Evolutionary conservation across 2,888 invertebrate species (phyloP).

Genomic region (Torymus tubicola): DNA sequence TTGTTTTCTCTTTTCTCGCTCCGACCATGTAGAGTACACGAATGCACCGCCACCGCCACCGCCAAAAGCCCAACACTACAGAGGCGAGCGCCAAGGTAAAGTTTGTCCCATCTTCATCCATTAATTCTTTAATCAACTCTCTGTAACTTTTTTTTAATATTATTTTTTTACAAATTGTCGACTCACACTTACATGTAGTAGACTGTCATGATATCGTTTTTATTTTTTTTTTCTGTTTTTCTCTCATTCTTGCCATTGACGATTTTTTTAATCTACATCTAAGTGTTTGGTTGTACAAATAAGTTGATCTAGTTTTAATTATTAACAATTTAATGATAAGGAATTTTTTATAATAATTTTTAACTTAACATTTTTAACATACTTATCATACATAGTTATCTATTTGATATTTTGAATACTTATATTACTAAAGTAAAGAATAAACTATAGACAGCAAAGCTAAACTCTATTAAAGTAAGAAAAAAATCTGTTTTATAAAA

Average conservation of each 20-base stretch:
- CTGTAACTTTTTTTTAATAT: slow-evolving; percentile 48
- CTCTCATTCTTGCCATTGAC: not conserved
- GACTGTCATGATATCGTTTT: slow-evolving; percentile 9
- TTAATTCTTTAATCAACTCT: slow-evolving; percentile 53
- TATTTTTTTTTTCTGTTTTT: slow-evolving; percentile 25
- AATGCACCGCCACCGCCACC: slow-evolving; percentile 75
- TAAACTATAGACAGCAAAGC: no score
- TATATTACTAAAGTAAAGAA: no score
- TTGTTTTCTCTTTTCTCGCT: slow-evolving; percentile 52
- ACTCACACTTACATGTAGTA: slow-evolving; percentile 26
- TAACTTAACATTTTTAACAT: not conserved
- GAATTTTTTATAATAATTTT: slow-evolving; percentile 4
- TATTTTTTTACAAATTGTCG: slow-evolving; percentile 17
- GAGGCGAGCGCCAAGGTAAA: slow-evolving; percentile 75
- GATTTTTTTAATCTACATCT: slow-evolving; percentile 8
- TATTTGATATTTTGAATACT: no score
- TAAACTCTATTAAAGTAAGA: no score
- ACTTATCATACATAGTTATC: no score
- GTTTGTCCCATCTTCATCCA: slow-evolving; percentile 42
- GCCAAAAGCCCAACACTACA: slow-evolving; percentile 75
- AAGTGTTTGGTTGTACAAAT: slow-evolving; percentile 15
- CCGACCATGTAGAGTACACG: slow-evolving; percentile 72
- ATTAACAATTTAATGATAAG: no score
- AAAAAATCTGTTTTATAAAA: no score
- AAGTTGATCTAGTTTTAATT: not conserved